A percentile compares a stretch with the other conserved stretches of the same genome.
phyloP scores from a whole-genome alignment of 2,888 invertebrate species.

The Digitonthophagus gazella region DNA sequence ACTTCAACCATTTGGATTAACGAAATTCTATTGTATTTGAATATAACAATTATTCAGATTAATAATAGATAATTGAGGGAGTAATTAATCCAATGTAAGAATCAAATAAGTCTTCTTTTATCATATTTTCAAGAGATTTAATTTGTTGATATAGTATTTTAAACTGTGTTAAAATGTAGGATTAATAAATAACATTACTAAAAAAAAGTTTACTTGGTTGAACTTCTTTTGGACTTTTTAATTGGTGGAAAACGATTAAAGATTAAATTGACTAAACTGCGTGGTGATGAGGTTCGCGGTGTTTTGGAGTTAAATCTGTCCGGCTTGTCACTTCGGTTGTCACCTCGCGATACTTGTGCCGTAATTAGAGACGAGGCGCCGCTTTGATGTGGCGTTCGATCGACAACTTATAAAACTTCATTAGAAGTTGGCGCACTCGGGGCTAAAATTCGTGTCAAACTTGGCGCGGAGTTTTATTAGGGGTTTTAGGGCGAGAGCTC shows the following conservation, averaged over 20 bases:
- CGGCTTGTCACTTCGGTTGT: conserved; percentile 19
- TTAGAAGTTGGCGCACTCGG: conserved; percentile 22
- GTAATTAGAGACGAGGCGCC: conserved; percentile 20
- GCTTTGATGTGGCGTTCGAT: conserved; percentile 30
- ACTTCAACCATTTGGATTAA: no score
- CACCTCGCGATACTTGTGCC: conserved; percentile 18
- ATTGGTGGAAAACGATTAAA: neutral
- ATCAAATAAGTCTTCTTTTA: no score
- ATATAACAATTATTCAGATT: no score
- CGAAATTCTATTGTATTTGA: no score
- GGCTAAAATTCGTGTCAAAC: conserved; percentile 17
- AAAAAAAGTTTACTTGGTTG: no score
- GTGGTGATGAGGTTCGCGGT: conserved; percentile 1
- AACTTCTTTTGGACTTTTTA: no score
- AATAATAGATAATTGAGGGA: no score
- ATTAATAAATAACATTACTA: no score
- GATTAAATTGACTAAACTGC: neutral
- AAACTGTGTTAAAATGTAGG: no score
- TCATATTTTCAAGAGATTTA: no score
- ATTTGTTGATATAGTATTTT: no score
- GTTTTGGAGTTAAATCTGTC: conserved; percentile 20
- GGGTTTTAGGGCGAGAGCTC: conserved; percentile 2
- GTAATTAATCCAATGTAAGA: no score
- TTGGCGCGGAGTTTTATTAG: conserved; percentile 15
- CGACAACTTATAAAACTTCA: conserved; percentile 29